Conservation (phyloP, 2,113 vertebrate species). For the Salvelinus sp. region DNA sequence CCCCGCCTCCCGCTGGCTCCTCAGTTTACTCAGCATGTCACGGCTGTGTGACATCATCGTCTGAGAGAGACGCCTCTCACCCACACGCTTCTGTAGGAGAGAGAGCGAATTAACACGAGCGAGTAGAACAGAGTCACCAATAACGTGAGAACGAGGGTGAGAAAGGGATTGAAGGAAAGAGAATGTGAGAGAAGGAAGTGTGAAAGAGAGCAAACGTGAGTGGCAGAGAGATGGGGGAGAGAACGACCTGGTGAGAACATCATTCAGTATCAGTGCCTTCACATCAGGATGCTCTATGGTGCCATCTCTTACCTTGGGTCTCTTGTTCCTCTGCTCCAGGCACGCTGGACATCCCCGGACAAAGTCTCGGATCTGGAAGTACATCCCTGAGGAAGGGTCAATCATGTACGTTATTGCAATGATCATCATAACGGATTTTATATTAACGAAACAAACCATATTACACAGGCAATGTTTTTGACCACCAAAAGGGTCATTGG, state of each 20-base stretch:
- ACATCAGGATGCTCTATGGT: not conserved
- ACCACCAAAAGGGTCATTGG: not conserved
- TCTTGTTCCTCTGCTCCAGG: conserved; percentile 52
- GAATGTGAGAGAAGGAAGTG: not conserved
- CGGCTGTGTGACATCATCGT: conserved; percentile 68
- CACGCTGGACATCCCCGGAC: conserved; percentile 75
- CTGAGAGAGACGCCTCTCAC: conserved; percentile 65
- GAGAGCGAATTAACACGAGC: not conserved
- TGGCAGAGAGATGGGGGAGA: not conserved
- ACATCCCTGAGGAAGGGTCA: conserved; percentile 71
- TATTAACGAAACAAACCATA: not conserved
- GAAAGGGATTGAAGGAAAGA: not conserved
- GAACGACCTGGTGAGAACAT: not conserved
- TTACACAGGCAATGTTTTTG: not conserved
- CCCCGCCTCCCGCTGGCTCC: conserved; percentile 75
- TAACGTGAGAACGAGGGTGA: not conserved
- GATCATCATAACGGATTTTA: too few relatives aligned
- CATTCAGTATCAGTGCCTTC: not conserved
- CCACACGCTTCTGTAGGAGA: conserved; percentile 40
- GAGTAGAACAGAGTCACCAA: not conserved
- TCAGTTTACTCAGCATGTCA: conserved; percentile 73
- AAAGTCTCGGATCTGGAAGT: conserved; percentile 76
- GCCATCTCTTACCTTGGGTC: conserved; percentile 55
- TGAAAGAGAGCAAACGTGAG: conserved; percentile 14
- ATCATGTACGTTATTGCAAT: conserved; percentile 7